phyloP scores from a whole-genome alignment of 2,888 invertebrate genomes.

The Lutraria lutraria region DNA sequence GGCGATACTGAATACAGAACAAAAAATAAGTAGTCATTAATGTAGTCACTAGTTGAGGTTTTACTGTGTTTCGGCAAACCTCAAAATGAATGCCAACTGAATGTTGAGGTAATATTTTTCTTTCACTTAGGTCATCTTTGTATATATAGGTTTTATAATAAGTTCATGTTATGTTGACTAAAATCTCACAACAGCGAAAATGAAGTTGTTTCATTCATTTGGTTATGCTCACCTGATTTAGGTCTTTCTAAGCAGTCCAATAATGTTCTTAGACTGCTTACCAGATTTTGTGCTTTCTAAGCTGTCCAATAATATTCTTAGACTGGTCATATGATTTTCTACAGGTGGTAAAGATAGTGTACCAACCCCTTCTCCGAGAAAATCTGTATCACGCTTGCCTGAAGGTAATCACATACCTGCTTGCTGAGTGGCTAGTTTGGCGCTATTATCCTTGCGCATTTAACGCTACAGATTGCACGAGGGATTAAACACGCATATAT shows the following conservation, averaged over 20 bases:
- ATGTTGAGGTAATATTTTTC: too few species aligned
- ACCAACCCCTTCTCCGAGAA: constrained; percentile 74
- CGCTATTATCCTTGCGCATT: constrained; percentile 15
- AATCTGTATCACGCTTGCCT: constrained; percentile 64
- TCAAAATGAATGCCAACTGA: too few species aligned
- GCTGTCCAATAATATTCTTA: background rate
- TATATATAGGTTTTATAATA: too few species aligned
- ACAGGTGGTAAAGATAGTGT: constrained; percentile 69
- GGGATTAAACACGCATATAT: constrained; percentile 3
- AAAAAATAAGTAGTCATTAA: too few species aligned
- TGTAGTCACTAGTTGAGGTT: too few species aligned
- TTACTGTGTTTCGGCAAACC: too few species aligned
- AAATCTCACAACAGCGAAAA: too few species aligned
- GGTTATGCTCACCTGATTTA: background rate
- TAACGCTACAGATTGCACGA: constrained; percentile 18
- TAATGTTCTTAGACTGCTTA: constrained; percentile 20
- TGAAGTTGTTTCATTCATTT: background rate
- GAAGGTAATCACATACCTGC: constrained; percentile 64
- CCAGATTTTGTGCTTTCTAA: constrained; percentile 31
- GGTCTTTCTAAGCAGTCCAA: background rate
- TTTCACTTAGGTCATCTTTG: too few species aligned
- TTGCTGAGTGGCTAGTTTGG: constrained; percentile 44
- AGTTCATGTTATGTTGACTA: too few species aligned
- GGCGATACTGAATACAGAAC: too few species aligned
- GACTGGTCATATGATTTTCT: constrained; percentile 40